Evolutionary conservation across 1,140 invertebrate species (phyloP).

Genomic region (Drosophila erecta): DNA sequence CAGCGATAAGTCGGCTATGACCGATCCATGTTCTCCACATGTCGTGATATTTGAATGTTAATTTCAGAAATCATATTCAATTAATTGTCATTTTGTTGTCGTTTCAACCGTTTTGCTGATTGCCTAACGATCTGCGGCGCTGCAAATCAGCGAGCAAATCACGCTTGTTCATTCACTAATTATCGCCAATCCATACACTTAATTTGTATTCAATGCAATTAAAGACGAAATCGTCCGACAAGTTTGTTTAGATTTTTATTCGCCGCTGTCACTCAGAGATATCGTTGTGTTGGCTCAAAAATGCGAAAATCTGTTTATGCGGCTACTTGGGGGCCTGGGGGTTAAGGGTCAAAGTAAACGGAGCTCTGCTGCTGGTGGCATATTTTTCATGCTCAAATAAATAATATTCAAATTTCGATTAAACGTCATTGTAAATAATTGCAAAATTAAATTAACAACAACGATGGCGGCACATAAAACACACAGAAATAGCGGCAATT

Average conservation of each 20-base stretch:
- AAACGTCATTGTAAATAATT: constrained; percentile 73
- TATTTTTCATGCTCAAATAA: constrained; percentile 68
- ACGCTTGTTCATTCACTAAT: constrained; percentile 68
- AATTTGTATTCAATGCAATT: constrained; percentile 78
- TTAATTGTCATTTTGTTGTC: constrained; percentile 75
- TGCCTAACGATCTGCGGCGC: constrained; percentile 32
- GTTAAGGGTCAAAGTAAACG: constrained; percentile 22
- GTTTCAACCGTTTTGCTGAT: constrained; percentile 55
- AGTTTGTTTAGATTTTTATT: constrained; percentile 54
- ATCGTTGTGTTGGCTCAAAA: not conserved
- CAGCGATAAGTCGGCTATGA: not conserved
- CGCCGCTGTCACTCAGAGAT: constrained; percentile 7
- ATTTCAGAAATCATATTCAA: constrained; percentile 65
- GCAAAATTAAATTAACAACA: constrained; percentile 67
- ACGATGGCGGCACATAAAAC: constrained; percentile 27
- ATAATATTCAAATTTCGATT: constrained; percentile 67
- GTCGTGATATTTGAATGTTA: constrained; percentile 52
- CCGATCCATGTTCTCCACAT: constrained; percentile 3
- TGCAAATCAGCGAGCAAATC: constrained; percentile 1
- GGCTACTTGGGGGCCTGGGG: not conserved
- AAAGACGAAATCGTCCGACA: constrained; percentile 46
- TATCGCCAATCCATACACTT: constrained; percentile 64
- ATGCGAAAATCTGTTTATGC: not conserved
- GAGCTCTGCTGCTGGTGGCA: constrained; percentile 7
- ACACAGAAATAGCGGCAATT: constrained; percentile 23